Percentiles rank a stretch among this genome's conserved stretches.
Evolutionary conservation across 53 echinoderm and acorn worm species (phyloP).

Genomic region (Astropecten irregularis): DNA sequence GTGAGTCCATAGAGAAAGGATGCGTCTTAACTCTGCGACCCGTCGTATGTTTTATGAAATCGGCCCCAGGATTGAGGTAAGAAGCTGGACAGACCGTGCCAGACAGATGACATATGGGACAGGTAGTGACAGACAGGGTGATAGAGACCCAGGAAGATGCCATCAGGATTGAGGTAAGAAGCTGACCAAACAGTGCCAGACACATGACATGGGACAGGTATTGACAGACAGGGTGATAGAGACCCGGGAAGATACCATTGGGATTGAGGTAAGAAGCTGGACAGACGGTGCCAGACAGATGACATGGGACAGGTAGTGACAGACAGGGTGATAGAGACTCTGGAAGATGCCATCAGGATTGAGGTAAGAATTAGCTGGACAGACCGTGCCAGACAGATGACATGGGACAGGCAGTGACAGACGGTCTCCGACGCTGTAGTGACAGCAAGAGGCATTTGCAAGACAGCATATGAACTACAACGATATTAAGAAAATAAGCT

Average conservation of each 20-base stretch:
- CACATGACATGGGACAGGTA: not conserved
- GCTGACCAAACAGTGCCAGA: constrained; percentile 10
- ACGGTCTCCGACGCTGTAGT: no score
- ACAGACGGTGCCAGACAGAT: constrained; percentile 8
- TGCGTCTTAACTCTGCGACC: no score
- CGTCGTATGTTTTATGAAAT: no score
- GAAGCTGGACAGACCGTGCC: constrained; percentile 18
- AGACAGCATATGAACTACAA: no score
- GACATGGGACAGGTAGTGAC: not conserved
- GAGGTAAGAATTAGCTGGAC: constrained; percentile 41
- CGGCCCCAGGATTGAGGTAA: no score
- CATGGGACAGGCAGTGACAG: not conserved
- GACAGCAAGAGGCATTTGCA: no score
- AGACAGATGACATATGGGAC: not conserved
- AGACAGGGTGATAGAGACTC: not conserved
- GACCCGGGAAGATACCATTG: constrained; percentile 1
- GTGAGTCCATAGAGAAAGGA: no score
- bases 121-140: not conserved
- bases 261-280: constrained; percentile 53
- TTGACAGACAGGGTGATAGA: not conserved
- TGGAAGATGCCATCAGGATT: constrained; percentile 40
- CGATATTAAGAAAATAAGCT: no score
- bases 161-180: constrained; percentile 55
- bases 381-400: constrained; percentile 7
- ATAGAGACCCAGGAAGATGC: constrained; percentile 12